Base-by-base conservation (phyloP, 2,888 invertebrate genomes). In the Seira sanloemensis region DNA sequence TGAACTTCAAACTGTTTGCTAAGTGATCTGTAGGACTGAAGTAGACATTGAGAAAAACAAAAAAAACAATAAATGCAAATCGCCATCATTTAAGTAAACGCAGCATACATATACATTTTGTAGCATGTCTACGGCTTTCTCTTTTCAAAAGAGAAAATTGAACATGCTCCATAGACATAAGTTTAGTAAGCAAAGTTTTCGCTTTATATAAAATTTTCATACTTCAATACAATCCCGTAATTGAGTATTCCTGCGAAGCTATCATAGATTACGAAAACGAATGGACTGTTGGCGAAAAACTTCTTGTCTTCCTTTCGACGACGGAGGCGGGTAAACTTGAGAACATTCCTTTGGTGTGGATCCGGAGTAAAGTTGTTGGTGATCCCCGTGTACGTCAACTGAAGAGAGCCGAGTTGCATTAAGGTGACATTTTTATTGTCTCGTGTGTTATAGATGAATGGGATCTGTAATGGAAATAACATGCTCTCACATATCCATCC, bases 231-330 rank as follows among this genome's bases (percentile, higher is more conserved):
- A 23, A 88, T 58, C 19, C 89, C 89, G 69, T 86, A 87, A 26
- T 81, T 81, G 46, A 89, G 77, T 26, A 88, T 84, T 37, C 88
- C 88, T 25, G 81, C 75, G 54, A 82, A 85, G 24, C 68, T 83
- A 54, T 88, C 88, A 67, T 86, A 89, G 37, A 89, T 79, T 65
- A 86, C 80, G 71, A 88, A 89, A 27, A 87, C 79, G 67, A 88
- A 89, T 1, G 89, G 89, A 24, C 78, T 74, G 37, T 89, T 84
- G 7, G 87, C 86, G 19, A 46, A 77, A 65, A 87, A 84, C 18
- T 83, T 71, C 23, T 81, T 78, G 76, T 87, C 87, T 74, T 87
- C 87, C 54, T 83, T 83, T 18, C 87, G 62, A 4, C 87, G 84
- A 18, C 87, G 84, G 1, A 87, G 76, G 0, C 87, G 84, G n/a